Base-by-base conservation (phyloP, 2,888 invertebrate genomes). In the Leucophora obtusa region DNA sequence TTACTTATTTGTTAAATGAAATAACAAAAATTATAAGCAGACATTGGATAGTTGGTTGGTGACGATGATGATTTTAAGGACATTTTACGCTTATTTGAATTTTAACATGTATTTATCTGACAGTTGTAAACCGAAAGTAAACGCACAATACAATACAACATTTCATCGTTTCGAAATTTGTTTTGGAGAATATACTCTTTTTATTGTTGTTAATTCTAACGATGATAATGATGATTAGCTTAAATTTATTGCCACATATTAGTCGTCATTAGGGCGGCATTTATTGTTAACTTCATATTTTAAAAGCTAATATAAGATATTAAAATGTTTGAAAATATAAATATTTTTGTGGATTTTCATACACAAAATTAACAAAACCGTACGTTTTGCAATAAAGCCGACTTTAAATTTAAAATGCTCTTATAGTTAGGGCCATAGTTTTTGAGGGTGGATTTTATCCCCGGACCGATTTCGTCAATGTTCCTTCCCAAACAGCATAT, bases 61-160 rank as follows among this genome's bases (percentile, higher is more conserved):
- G 60, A 54, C 53, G 51, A 43, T 79, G 70, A 70, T 73, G 63
- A 35, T 73, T 79, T 79, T 73, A 79, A 79, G 79, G 79, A 79
- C 63, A 79, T 79, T 79, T 79, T 69, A 73, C 79, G 79, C 73
- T 65, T 68, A 21, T 63, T 51, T 79, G 83, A 83, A 81, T 83
- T 83, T 81, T 78, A 83, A 83, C 83, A 82, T 76, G 66, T 18
- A 83, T 82, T 83, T 75, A 82, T 66, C 51, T 74, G 80, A 79
- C 82, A 83, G 62, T 51, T 58, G 24, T 56, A 35, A 21, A 24
- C 43, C 43, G 6, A 21, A 43, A 60, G n/a, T n/a, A 2, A 35
- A 65, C 24, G 54, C 43, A 35, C 6, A 33, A 21, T 43, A 21
- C 11, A 28, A 54, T 11, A 2, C 10, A 11, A 28, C 28, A 28